phyloP scores from a whole-genome alignment of 1,140 invertebrate species.

The Brachystomella parvula region DNA sequence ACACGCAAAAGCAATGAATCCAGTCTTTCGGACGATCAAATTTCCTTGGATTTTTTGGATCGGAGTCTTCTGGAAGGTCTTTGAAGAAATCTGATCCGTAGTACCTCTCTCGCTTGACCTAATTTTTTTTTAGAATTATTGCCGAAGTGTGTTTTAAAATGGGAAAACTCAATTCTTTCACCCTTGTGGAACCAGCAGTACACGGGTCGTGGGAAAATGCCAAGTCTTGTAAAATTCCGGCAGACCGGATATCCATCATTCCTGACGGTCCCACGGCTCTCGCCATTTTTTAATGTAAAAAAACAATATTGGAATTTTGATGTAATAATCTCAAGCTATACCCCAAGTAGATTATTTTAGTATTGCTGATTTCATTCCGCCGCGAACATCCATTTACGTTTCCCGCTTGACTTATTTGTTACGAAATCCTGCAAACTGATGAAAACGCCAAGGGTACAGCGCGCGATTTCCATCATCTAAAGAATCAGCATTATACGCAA shows the following conservation, averaged over 20 bases:
- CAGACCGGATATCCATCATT: neutral
- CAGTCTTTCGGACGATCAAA: slow-evolving; percentile 18
- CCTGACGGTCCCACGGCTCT: neutral
- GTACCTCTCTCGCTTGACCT: neutral
- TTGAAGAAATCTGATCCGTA: neutral
- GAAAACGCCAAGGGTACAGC: too few relatives aligned
- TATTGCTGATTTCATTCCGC: too few relatives aligned
- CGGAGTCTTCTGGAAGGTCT: neutral
- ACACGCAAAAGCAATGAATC: slow-evolving; percentile 1
- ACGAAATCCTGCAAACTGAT: too few relatives aligned
- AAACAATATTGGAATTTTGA: too few relatives aligned
- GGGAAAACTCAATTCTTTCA: neutral
- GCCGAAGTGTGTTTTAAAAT: neutral
- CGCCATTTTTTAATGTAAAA: neutral
- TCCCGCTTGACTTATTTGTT: too few relatives aligned
- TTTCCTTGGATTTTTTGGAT: neutral
- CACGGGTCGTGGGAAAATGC: neutral
- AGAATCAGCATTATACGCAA: too few relatives aligned
- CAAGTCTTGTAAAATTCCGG: neutral
- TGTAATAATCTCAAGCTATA: too few relatives aligned
- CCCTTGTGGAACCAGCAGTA: neutral
- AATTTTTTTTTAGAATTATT: too few relatives aligned
- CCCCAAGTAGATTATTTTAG: too few relatives aligned
- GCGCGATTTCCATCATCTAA: too few relatives aligned
- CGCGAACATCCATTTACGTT: too few relatives aligned